Evolutionary conservation across 2,797 vertebrate genomes (phyloP).

Genomic region (Presbytis comata): DNA sequence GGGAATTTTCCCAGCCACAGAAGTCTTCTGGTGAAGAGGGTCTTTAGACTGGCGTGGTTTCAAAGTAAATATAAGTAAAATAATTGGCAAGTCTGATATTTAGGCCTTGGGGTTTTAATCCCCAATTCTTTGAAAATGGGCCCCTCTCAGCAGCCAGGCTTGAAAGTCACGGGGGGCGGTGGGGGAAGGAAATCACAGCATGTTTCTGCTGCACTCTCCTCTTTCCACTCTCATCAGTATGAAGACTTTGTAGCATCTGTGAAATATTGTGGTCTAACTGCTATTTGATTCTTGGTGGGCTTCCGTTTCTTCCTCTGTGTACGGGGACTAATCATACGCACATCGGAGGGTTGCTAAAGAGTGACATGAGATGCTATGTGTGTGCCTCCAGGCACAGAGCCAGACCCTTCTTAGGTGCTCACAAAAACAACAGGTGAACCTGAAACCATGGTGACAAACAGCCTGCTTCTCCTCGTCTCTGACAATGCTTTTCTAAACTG

Average conservation of each 20-base stretch:
- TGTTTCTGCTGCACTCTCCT: neutral
- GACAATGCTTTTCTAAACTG: neutral
- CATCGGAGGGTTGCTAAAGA: neutral
- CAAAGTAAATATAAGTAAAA: neutral
- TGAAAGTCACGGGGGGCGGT: neutral
- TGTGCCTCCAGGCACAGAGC: neutral
- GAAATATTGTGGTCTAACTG: neutral
- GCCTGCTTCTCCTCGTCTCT: neutral
- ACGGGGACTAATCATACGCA: neutral
- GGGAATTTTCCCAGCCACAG: neutral
- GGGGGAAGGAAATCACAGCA: neutral
- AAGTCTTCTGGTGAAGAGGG: neutral
- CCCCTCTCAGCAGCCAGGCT: neutral
- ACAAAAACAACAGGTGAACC: neutral
- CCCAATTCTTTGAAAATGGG: neutral
- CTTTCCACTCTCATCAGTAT: neutral
- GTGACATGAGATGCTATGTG: neutral
- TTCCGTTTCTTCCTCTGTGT: neutral
- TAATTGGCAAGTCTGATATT: neutral
- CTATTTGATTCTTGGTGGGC: neutral
- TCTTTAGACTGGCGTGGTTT: neutral
- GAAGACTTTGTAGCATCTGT: neutral
- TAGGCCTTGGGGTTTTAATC: neutral
- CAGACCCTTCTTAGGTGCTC: neutral
- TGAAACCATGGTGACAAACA: neutral